Conservation (phyloP, 64 coral and sea anemone genomes). For the Orbicella faveolata region DNA sequence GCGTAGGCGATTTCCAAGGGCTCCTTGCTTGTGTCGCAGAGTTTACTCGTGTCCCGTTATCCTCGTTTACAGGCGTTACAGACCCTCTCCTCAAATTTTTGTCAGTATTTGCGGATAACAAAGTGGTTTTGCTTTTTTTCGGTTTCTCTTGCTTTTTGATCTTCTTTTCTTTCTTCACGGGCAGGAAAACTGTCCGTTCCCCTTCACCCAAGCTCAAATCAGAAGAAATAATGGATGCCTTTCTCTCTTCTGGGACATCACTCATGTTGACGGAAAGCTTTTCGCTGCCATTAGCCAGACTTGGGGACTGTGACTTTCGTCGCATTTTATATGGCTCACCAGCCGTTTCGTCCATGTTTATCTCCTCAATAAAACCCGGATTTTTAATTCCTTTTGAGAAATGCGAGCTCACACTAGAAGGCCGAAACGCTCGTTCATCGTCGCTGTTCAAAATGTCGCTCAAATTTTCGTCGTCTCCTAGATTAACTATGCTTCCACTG, state of each 20-base stretch:
- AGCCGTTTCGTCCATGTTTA: not conserved
- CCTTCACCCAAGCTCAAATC: conserved; percentile 1
- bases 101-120: not conserved
- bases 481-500: conserved; percentile 47
- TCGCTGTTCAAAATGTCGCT: conserved; percentile 83
- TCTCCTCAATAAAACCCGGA: not conserved
- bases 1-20: not conserved
- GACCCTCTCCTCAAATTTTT: not conserved
- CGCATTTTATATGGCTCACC: not conserved
- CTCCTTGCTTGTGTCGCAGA: not conserved
- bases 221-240: conserved; percentile 4
- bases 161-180: not conserved
- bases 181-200: conserved; percentile 4
- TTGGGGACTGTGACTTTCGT: not conserved
- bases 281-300: not conserved
- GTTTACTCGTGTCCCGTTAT: not conserved
- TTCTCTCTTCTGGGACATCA: not conserved
- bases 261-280: not conserved
- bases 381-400: not conserved
- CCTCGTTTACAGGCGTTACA: not conserved
- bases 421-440: conserved; percentile 40
- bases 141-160: not conserved
- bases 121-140: not conserved
- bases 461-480: conserved; percentile 61
- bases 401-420: not conserved